Evolutionary conservation across 2,113 vertebrate genomes (phyloP), one percentile per base, ranked within the genome.

Genomic region (Ceuthmochares aereus): DNA sequence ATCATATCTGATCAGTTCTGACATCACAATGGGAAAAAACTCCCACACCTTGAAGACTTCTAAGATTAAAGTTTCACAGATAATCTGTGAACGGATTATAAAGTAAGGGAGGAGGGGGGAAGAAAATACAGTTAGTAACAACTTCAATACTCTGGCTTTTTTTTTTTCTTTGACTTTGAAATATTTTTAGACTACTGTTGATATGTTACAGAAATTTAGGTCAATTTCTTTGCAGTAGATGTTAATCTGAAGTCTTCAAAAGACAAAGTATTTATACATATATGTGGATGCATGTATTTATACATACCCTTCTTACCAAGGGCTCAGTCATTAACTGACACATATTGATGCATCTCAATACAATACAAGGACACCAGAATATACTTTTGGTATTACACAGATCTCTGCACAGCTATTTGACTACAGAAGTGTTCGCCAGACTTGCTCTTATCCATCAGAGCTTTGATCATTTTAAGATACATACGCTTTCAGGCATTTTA

Each of bases 1-100:
- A 95, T 88, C 69, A 93, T 43, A 96, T 85, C 22, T 74, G 89
- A 89, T 76, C 55, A 93, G 77, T 87, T 93, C 76, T 91, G 84
- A 55, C 89, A 95, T 83, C 77, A 95, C 42, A 88, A 67, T 0
- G 0, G 47, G 27, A 90, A 95, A 67, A 72, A 73, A 63, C 4
- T 30, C 59, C 6, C 68, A 52, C 45, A 84, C 23, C 19, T 78
- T 72, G 40, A 93, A 83, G 64, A 78, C 25, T 88, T 91, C 60
- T 69, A 94, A 88, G 78, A 96, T 82, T 72, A 64, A 25, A 78
- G 45, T 54, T 94, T 83, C 68, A 58, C 58, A 82, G 63, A 92
- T 96, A 91, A 96, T 93, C 84, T 93, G 25, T 73, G 58, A 96
- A 75, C 0, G 1, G 81, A 93, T 97, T 90, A 89, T 69, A 64